Evolutionary conservation across 2,888 invertebrate genomes (phyloP).

Genomic region (Cantharis rustica): DNA sequence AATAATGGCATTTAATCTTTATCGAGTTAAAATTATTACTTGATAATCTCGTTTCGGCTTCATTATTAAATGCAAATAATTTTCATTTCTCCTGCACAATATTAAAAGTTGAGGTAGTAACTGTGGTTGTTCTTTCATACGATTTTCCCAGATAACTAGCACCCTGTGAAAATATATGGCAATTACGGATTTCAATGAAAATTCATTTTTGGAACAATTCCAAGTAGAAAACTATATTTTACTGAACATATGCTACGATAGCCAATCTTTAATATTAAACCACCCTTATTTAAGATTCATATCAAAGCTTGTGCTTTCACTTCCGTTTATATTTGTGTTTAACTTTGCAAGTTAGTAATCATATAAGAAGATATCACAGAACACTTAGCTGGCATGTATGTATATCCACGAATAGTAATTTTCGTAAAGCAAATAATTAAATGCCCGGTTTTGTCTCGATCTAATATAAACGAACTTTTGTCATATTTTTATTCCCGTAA

Average conservation of each 20-base stretch:
- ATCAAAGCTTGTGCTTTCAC: neutral
- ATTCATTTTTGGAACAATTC: neutral
- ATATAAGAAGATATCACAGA: neutral
- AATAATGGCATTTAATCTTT: neutral
- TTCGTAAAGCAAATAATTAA: neutral
- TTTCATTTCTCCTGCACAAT: neutral
- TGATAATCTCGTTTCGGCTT: neutral
- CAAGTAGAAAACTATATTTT: neutral
- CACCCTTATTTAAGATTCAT: neutral
- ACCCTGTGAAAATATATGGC: neutral
- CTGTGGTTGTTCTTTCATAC: neutral
- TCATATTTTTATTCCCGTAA: neutral
- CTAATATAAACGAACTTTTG: neutral
- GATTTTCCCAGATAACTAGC: neutral
- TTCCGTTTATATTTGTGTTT: neutral
- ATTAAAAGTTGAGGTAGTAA: neutral
- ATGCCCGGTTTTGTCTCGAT: neutral
- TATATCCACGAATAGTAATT: neutral
- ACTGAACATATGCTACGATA: neutral
- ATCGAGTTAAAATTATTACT: neutral
- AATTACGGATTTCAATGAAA: slow-evolving; percentile 1
- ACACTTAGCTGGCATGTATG: neutral
- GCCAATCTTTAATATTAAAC: slow-evolving; percentile 3
- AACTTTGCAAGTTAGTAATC: neutral
- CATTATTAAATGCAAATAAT: neutral